Evolutionary conservation across 2,888 invertebrate genomes (phyloP).

Genomic region (Euproctis similis): DNA sequence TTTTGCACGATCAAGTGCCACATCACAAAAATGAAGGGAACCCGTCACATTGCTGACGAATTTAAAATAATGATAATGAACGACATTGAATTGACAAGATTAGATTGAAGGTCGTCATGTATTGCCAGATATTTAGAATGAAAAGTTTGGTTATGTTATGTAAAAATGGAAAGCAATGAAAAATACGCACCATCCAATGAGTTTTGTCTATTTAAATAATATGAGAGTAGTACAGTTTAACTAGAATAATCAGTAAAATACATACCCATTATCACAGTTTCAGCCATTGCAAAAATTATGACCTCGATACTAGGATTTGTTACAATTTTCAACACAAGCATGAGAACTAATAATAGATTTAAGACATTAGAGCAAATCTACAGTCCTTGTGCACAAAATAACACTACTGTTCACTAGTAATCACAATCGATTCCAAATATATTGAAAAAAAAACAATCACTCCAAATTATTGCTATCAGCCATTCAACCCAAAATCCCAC

Average conservation of each 20-base stretch:
- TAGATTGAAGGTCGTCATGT: conserved; percentile 72
- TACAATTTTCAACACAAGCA: conserved; percentile 26
- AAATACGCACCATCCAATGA: conserved; percentile 6
- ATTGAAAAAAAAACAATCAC: conserved; percentile 36
- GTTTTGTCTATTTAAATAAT: not conserved
- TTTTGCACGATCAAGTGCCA: not conserved
- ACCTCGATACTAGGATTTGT: conserved; percentile 32
- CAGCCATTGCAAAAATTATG: conserved; percentile 40
- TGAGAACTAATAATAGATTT: conserved; percentile 14
- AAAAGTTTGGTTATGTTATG: conserved; percentile 61
- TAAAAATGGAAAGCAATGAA: conserved; percentile 12
- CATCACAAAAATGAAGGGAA: too few species aligned
- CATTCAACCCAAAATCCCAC: conserved; percentile 51
- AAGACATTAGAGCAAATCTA: conserved; percentile 1
- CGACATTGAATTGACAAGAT: conserved; percentile 71
- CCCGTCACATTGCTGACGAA: conserved; percentile 10
- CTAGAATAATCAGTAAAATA: conserved; percentile 1
- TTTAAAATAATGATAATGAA: conserved; percentile 59
- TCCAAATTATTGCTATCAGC: conserved; percentile 49
- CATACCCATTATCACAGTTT: conserved; percentile 34
- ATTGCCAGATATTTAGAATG: conserved; percentile 28
- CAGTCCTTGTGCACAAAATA: conserved; percentile 13
- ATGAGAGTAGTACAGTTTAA: not conserved
- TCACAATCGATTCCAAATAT: conserved; percentile 26
- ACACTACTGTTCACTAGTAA: conserved; percentile 15